Conservation (phyloP, 1,140 invertebrate genomes). For the Nebria ingens region DNA sequence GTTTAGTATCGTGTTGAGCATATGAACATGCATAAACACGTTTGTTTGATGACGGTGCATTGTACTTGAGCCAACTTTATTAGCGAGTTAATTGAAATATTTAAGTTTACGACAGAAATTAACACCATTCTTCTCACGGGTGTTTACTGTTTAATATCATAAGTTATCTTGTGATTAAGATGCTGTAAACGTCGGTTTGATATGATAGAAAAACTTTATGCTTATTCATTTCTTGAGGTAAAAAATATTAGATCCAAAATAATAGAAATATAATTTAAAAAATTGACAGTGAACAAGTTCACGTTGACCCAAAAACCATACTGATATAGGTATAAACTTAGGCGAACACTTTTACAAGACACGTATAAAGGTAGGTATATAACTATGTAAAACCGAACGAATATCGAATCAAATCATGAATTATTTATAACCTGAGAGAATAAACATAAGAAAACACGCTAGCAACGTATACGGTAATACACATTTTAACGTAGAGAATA, state of each 20-base stretch:
- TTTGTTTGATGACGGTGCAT: too few relatives aligned
- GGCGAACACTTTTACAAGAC: background rate
- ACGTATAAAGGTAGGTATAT: background rate
- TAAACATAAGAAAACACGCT: background rate
- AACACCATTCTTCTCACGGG: background rate
- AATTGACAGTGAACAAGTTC: background rate
- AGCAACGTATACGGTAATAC: background rate
- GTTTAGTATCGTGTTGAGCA: too few relatives aligned
- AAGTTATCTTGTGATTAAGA: too few relatives aligned
- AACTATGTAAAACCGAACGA: background rate
- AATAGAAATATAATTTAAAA: background rate
- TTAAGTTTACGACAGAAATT: background rate
- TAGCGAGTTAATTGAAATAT: background rate
- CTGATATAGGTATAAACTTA: too few relatives aligned
- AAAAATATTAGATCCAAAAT: too few relatives aligned
- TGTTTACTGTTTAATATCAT: too few relatives aligned
- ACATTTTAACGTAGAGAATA: background rate
- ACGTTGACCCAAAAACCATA: background rate
- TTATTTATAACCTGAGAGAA: background rate
- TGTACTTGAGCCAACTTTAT: too few relatives aligned
- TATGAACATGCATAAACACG: too few relatives aligned
- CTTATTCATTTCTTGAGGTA: too few relatives aligned
- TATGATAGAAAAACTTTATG: too few relatives aligned
- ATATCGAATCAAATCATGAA: background rate
- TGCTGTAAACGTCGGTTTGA: too few relatives aligned